phyloP scores from a whole-genome alignment of 2,888 invertebrate genomes.

The Eudemis profundana region DNA sequence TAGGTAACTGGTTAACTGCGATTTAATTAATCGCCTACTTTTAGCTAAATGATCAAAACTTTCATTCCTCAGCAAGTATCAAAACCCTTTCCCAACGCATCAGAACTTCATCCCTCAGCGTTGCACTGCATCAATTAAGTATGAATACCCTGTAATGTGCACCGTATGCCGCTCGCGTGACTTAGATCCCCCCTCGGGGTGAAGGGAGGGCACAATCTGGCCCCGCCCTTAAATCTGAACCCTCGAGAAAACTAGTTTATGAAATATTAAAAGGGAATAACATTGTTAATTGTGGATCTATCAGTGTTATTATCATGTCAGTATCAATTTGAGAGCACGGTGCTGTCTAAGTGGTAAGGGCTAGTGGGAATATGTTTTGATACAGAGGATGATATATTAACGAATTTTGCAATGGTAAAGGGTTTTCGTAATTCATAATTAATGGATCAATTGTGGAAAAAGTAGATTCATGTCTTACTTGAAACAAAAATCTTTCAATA shows the following conservation, averaged over 20 bases:
- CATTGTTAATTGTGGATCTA: slow-evolving; percentile 75
- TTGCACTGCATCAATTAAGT: slow-evolving; percentile 78
- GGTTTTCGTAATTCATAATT: too few relatives aligned
- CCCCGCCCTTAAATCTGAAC: slow-evolving; percentile 69
- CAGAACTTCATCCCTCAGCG: slow-evolving; percentile 59
- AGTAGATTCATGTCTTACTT: too few relatives aligned
- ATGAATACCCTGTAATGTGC: slow-evolving; percentile 81
- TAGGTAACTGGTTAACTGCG: too few relatives aligned
- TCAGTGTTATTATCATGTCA: slow-evolving; percentile 82
- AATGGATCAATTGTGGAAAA: too few relatives aligned
- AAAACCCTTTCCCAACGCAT: slow-evolving; percentile 61
- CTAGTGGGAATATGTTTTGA: slow-evolving; percentile 51
- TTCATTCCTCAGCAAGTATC: slow-evolving; percentile 56
- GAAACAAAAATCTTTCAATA: neutral
- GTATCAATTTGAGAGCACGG: slow-evolving; percentile 71
- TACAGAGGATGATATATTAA: neutral
- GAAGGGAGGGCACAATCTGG: slow-evolving; percentile 62
- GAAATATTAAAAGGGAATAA: slow-evolving; percentile 74
- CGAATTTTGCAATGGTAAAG: neutral
- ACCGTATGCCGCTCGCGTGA: slow-evolving; percentile 78
- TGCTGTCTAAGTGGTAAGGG: slow-evolving; percentile 62
- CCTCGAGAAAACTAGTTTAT: slow-evolving; percentile 71
- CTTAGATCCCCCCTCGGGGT: slow-evolving; percentile 54
- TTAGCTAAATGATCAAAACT: too few relatives aligned
- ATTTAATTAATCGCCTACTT: too few relatives aligned